Evolutionary conservation across 1,140 invertebrate species (phyloP).

Genomic region (Cyphomyrmex costatus): DNA sequence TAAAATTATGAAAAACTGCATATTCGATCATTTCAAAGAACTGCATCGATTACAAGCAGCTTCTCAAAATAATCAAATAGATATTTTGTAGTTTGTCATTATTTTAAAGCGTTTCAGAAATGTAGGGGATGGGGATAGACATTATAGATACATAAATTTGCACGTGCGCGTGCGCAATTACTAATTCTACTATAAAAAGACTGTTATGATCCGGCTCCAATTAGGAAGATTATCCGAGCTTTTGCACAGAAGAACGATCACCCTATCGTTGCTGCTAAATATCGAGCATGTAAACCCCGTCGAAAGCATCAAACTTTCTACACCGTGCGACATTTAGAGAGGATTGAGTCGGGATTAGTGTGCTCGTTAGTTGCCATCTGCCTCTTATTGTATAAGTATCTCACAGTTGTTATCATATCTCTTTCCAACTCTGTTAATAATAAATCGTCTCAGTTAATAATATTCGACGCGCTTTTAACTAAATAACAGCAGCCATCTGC

Average conservation of each 20-base stretch:
- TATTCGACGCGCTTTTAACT: conserved; percentile 1
- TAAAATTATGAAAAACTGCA: too few relatives aligned
- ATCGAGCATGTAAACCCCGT: conserved; percentile 70
- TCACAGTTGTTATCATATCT: conserved; percentile 35
- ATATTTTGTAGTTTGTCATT: too few relatives aligned
- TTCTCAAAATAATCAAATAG: too few relatives aligned
- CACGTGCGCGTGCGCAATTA: not conserved
- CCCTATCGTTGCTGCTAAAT: conserved; percentile 62
- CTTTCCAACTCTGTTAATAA: conserved; percentile 24
- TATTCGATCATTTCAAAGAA: too few relatives aligned
- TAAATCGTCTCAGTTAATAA: conserved; percentile 14
- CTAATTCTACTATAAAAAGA: conserved; percentile 1
- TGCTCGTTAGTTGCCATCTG: conserved; percentile 59
- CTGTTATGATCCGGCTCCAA: conserved; percentile 55
- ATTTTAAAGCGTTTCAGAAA: too few relatives aligned
- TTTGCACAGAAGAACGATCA: conserved; percentile 68
- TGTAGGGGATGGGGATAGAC: too few relatives aligned
- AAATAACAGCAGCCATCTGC: not conserved
- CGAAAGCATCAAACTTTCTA: conserved; percentile 68
- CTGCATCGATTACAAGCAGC: too few relatives aligned
- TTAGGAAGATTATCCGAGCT: conserved; percentile 74
- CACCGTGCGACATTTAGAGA: conserved; percentile 71
- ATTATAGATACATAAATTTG: not conserved
- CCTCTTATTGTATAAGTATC: conserved; percentile 33
- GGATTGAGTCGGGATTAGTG: conserved; percentile 71